Evolutionary conservation across 2,797 vertebrate species (phyloP).

Genomic region (Alca torda): DNA sequence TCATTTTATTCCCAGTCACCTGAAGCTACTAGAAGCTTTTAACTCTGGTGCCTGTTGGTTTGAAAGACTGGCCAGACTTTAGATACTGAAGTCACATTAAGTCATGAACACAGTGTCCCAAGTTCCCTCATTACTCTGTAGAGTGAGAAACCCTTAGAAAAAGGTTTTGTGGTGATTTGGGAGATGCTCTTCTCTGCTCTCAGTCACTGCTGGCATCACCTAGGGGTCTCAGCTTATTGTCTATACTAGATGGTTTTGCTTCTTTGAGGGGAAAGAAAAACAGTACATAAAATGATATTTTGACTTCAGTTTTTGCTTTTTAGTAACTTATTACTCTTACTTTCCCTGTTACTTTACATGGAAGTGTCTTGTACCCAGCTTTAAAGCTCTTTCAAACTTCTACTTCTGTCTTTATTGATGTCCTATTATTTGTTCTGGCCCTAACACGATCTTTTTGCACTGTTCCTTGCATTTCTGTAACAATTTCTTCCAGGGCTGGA

Average conservation of each 20-base stretch:
- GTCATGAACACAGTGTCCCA: neutral
- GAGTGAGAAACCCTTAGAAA: neutral
- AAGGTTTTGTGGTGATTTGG: neutral
- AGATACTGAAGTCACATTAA: neutral
- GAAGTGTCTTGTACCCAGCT: neutral
- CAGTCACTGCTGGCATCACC: neutral
- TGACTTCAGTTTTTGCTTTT: neutral
- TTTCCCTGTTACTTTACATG: neutral
- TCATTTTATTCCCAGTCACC: neutral
- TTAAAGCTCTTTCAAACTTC: neutral
- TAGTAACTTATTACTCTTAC: neutral
- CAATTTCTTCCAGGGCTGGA: neutral
- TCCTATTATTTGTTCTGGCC: neutral
- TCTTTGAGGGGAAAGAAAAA: accelerated
- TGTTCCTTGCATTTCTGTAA: neutral
- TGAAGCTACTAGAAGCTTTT: neutral
- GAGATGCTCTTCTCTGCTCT: neutral
- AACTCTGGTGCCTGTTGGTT: neutral
- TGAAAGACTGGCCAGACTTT: neutral
- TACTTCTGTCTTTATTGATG: neutral
- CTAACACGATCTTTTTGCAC: neutral
- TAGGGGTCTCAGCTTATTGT: neutral
- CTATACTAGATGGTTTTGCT: neutral
- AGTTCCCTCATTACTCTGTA: neutral
- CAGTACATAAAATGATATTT: neutral